Percentiles rank a stretch among this genome's conserved stretches.
Conservation (phyloP, 2,113 vertebrate species). For the Strix aluco region DNA sequence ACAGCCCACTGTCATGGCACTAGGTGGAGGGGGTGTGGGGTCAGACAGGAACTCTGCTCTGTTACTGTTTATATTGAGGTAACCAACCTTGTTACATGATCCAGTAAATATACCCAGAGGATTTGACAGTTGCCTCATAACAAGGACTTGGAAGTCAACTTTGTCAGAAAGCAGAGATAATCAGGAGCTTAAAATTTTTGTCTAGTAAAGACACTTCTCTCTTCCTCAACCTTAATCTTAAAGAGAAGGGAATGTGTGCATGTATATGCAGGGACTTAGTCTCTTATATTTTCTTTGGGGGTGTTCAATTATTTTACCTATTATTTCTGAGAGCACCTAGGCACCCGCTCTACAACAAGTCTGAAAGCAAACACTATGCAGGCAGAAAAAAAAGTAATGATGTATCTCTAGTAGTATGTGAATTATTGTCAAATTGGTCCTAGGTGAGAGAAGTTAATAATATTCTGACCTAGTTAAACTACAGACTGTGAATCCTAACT, state of each 20-base stretch:
- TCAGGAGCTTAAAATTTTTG: not conserved
- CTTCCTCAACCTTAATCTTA: not conserved
- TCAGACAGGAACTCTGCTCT: not conserved
- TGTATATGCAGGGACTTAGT: not conserved
- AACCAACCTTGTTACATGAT: not conserved
- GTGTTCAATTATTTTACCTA: not conserved
- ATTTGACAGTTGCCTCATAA: not conserved
- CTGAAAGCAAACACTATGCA: not conserved
- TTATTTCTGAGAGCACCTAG: not conserved
- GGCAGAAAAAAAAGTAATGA: not conserved
- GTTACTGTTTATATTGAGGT: not conserved
- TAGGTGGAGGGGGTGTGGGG: accelerated
- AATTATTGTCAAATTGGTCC: not conserved
- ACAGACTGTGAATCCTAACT: not conserved
- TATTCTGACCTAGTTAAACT: not conserved
- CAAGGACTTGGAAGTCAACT: not conserved
- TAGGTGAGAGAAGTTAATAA: not conserved
- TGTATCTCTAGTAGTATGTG: not conserved
- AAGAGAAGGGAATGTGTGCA: not conserved
- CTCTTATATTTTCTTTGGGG: not conserved
- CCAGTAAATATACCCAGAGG: not conserved
- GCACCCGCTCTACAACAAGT: not conserved
- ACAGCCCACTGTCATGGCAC: not conserved
- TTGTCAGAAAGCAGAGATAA: not conserved
- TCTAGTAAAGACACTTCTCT: not conserved